Evolutionary conservation across 2,888 invertebrate species (phyloP).

Genomic region (Plusia festucae): DNA sequence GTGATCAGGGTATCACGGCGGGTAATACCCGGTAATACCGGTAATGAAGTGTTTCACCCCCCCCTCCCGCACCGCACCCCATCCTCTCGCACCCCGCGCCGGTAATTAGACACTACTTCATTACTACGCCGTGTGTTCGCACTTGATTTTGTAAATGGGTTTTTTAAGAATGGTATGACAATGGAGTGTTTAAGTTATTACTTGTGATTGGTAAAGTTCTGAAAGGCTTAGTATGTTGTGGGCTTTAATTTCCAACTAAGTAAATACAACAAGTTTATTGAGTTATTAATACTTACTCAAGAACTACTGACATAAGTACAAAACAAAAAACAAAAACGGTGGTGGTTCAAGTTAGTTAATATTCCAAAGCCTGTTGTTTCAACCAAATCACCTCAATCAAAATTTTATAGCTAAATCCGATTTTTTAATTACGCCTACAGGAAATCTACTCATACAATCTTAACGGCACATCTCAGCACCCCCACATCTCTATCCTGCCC

Average conservation of each 20-base stretch:
- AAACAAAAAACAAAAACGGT: too few relatives aligned
- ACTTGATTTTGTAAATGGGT: background rate
- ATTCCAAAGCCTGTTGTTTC: too few relatives aligned
- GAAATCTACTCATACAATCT: conserved; percentile 26
- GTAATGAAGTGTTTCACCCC: conserved; percentile 58
- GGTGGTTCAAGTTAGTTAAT: too few relatives aligned
- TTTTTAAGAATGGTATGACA: conserved; percentile 10
- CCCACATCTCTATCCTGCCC: conserved; percentile 23
- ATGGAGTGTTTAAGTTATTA: background rate
- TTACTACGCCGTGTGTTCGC: conserved; percentile 13
- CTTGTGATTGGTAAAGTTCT: background rate
- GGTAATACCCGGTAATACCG: conserved; percentile 53
- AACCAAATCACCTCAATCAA: background rate
- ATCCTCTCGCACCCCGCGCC: conserved; percentile 6
- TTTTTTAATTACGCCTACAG: conserved; percentile 6
- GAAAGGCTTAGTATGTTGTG: background rate
- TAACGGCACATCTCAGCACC: conserved; percentile 4
- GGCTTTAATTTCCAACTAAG: too few relatives aligned
- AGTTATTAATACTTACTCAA: too few relatives aligned
- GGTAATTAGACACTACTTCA: conserved; percentile 57
- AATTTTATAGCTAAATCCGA: background rate
- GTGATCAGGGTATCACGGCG: conserved; percentile 54
- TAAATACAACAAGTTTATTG: too few relatives aligned
- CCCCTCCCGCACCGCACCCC: background rate
- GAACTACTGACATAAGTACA: too few relatives aligned